Base-by-base conservation (phyloP, 2,113 vertebrate species). In the Psammodynastes pulverulentus region DNA sequence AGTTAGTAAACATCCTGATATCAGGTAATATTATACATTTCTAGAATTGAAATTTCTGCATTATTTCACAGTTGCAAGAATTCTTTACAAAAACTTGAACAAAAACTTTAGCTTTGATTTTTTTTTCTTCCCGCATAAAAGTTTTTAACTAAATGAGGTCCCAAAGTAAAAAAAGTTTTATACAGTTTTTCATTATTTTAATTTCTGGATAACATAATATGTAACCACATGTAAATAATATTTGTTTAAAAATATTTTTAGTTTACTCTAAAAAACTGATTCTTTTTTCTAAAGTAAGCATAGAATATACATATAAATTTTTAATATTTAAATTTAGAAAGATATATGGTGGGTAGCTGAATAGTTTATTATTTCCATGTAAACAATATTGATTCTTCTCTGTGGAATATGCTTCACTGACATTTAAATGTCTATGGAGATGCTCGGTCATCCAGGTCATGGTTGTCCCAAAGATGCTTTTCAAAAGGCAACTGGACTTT, bases 1-100 rank as follows among this genome's bases (percentile, higher is more conserved):
- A 95, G 98, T 99, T 95, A 99, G 98, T 93, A 99, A 99, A 94
- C 99, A 99, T 67, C 99, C 99, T 9, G 99, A 99, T 90, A 99
- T 99, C 97, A 99, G 99, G 99, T 99, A 96, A 95, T 89, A 67
- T 9, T 54, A 0, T 12, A 21, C 6, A 54, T n/a, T 26, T 26
- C 89, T 46, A 43, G 19, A 84, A 39, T 91, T 87, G 87, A 45
- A 48, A 26, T 48, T 87, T 46, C 4, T 88, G 34, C 29, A 45
- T 49, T 90, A 4, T 51, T 88, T 90, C 29, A 91, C 79, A 17
- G 13, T 84, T 23, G 19, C n/a, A 26, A 62, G 43, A 93, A 24
- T 9, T 1, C 13, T 87, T 84, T 29, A 54, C 23, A 23, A 72
- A 54, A 52, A 87, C 9, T 19, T 85, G 53, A 51, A 8, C 9